Evolutionary conservation across 2,113 vertebrate species (phyloP).

Genomic region (Carassius carassius): DNA sequence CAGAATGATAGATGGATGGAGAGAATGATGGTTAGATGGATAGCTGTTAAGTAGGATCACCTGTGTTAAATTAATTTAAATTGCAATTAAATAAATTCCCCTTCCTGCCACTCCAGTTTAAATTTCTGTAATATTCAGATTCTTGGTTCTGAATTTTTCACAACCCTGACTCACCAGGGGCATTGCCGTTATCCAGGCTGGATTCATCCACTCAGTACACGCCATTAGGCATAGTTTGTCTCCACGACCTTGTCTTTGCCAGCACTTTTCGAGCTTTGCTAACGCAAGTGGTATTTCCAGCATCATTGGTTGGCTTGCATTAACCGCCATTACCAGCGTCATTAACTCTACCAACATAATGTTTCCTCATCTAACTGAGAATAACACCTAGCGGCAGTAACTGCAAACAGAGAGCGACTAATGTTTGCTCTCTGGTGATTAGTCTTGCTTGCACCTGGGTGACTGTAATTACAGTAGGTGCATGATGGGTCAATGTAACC

Average conservation of each 20-base stretch:
- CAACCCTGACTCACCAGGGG: not conserved
- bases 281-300: slow-evolving; percentile 29
- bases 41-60: not conserved
- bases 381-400: slow-evolving; percentile 32
- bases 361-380: slow-evolving; percentile 29
- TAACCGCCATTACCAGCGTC: slow-evolving; percentile 35
- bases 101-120: not conserved
- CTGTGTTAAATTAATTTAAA: not conserved
- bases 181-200: slow-evolving; percentile 1
- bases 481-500: not conserved
- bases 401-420: not conserved
- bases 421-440: slow-evolving; percentile 1
- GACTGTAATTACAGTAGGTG: slow-evolving; percentile 35
- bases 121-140: not conserved
- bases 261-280: slow-evolving; percentile 24
- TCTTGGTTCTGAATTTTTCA: not conserved
- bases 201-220: not conserved
- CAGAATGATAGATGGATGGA: too few species aligned
- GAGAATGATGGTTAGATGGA: too few species aligned
- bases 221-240: not conserved
- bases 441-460: not conserved
- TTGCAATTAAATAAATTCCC: not conserved
- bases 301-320: slow-evolving; percentile 36
- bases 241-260: slow-evolving; percentile 18
- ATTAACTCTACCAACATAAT: slow-evolving; percentile 40